Conservation (phyloP, 2,797 vertebrate species). For the Girardinus metallicus region DNA sequence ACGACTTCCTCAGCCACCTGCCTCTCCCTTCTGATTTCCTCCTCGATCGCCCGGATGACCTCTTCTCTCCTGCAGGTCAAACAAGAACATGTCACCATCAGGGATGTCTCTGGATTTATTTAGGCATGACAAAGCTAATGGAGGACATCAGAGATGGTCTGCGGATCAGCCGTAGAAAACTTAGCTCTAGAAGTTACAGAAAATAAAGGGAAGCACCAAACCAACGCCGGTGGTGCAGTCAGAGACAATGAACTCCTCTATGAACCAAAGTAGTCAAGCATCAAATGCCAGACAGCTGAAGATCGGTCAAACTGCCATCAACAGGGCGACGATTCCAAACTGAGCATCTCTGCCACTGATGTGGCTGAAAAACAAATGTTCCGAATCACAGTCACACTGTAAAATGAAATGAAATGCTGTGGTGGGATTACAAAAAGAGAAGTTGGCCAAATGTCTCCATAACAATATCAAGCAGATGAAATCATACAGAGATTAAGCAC, state of each 20-base stretch:
- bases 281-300: background rate
- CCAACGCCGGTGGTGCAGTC: background rate
- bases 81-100: background rate
- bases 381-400: background rate
- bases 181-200: background rate
- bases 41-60: slow-evolving; percentile 84
- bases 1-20: slow-evolving; percentile 88
- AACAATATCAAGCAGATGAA: background rate
- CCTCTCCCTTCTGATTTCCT: slow-evolving; percentile 87
- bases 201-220: background rate
- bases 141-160: background rate
- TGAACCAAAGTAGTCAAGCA: background rate
- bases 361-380: background rate
- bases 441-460: background rate
- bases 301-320: background rate
- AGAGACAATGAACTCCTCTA: background rate
- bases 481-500: background rate
- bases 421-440: background rate
- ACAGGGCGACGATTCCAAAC: background rate
- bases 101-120: too few species aligned
- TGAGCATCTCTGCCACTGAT: background rate
- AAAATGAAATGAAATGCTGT: background rate
- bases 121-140: too few species aligned
- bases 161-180: background rate
- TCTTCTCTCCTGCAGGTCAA: slow-evolving; percentile 88